These are phyloP conservation scores for Drosophila funebris DNA, from an alignment of 1,140 invertebrate species.

Conservation along the genomic window DNA sequence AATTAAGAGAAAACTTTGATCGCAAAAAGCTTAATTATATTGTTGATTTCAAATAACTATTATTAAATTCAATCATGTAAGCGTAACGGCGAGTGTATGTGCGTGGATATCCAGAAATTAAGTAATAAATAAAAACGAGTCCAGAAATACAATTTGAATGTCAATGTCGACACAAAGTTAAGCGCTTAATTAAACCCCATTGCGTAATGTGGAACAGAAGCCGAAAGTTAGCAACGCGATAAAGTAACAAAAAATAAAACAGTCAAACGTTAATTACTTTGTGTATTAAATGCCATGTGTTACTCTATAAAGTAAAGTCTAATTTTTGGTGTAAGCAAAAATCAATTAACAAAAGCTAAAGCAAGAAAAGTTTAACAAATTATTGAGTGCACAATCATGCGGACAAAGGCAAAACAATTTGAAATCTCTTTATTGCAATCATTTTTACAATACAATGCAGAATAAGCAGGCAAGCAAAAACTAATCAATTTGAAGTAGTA, in stretches of 20 bases:
- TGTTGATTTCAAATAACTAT: not conserved
- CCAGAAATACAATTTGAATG: conserved; percentile 63
- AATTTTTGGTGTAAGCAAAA: too few species aligned
- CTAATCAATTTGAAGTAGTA: too few species aligned
- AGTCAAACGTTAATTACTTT: not conserved
- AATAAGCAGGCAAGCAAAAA: too few species aligned
- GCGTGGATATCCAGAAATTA: conserved; percentile 45
- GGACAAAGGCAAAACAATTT: too few species aligned
- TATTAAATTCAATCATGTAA: not conserved
- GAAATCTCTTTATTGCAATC: too few species aligned
- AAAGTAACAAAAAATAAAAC: not conserved
- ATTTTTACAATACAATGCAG: too few species aligned
- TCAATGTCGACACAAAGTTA: conserved; percentile 76
- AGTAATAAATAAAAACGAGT: conserved; percentile 35
- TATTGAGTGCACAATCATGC: too few species aligned
- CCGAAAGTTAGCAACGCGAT: not conserved
- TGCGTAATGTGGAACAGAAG: not conserved
- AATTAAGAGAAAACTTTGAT: not conserved
- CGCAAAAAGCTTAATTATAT: not conserved
- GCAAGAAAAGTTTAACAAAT: too few species aligned
- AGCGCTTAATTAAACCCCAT: conserved; percentile 56
- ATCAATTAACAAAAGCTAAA: too few species aligned
- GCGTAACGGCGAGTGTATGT: conserved; percentile 25
- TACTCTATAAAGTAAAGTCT: not conserved
- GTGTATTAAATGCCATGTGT: too few species aligned